Evolutionary conservation across 2,113 vertebrate genomes (phyloP), one percentile per base, ranked within the genome.

Genomic region (Phrynocephalus versicolor): DNA sequence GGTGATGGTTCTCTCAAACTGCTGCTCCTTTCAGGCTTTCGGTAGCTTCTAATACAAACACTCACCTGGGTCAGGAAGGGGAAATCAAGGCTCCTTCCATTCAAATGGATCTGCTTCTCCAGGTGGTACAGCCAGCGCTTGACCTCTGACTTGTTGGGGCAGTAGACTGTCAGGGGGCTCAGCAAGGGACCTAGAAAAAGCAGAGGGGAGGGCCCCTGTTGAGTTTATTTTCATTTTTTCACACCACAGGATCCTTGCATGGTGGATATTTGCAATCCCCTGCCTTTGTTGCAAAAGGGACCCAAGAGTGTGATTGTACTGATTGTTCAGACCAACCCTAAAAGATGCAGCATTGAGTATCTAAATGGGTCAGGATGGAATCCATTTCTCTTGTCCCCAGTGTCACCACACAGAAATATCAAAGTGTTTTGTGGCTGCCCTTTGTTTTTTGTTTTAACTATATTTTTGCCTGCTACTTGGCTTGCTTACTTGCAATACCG

Each of bases 101-200:
- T 95, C 0, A 96, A 95, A 60, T 98, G 97, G 74, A 97, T 98
- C 89, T 98, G 97, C 85, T 98, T 98, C 77, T 97, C 97, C 79
- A 99, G 95, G 84, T 98, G 96, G 73, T 97, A 97, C 16, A 98
- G 97, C 98, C 98, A 99, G 70, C 90, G 92, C 90, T 94, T 96
- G 93, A 98, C 95, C 92, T 98, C 98, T 0, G 96, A 91, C 85
- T 96, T 96, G n/a, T 92, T 96, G 10, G 96, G 93, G 89, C 98
- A 99, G 92, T 98, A 97, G 85, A 99, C 96, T 0, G 98, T 95
- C 84, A 99, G 96, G 3, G 98, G 97, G 77, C 98, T 97, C 1
- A 98, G 96, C 92, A 97, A 96, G 0, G 98, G 97, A 92, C 98
- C 98, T 99, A 87, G 10, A 76, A 33, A n/a, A 87, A 0, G 16